These are phyloP conservation scores for Seira musarum DNA, from an alignment of 2,888 invertebrate species.

Conservation along the genomic window DNA sequence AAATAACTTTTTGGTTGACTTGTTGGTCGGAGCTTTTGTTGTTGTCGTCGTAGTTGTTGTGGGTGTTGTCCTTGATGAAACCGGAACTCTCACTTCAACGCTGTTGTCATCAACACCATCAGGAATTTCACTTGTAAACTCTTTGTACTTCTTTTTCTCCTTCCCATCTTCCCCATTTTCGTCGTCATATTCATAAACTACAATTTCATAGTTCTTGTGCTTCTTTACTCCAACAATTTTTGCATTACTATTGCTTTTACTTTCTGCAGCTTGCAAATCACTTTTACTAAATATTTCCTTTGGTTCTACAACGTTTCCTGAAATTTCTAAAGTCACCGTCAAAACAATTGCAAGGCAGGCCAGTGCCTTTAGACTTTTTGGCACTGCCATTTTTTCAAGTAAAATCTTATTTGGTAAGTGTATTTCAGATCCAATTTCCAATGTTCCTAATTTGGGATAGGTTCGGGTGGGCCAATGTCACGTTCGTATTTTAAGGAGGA, in stretches of 20 bases:
- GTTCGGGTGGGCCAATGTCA: too few species aligned
- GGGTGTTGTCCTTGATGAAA: constrained; percentile 34
- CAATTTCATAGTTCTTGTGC: constrained; percentile 66
- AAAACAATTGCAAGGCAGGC: not conserved
- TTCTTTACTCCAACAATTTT: constrained; percentile 63
- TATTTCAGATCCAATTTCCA: too few species aligned
- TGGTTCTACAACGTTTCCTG: constrained; percentile 40
- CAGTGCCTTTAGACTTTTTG: not conserved
- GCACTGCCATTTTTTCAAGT: constrained; percentile 1
- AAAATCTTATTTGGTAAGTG: not conserved
- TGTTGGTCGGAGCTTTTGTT: not conserved
- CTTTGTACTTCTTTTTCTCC: not conserved
- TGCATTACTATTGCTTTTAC: constrained; percentile 16
- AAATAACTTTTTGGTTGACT: not conserved
- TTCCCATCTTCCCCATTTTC: constrained; percentile 31
- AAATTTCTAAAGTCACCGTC: constrained; percentile 15
- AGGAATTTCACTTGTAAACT: not conserved
- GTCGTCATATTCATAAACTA: constrained; percentile 63
- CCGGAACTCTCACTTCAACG: constrained; percentile 41
- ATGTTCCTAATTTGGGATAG: too few species aligned
- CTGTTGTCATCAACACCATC: constrained; percentile 37
- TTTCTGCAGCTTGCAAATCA: constrained; percentile 37
- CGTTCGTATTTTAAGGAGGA: too few species aligned
- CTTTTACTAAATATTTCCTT: constrained; percentile 51
- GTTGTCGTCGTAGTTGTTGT: constrained; percentile 34